Percentiles rank a stretch among this genome's conserved stretches.
Conservation (phyloP, 2,888 invertebrate species). For the Neocrepidodera transversa region DNA sequence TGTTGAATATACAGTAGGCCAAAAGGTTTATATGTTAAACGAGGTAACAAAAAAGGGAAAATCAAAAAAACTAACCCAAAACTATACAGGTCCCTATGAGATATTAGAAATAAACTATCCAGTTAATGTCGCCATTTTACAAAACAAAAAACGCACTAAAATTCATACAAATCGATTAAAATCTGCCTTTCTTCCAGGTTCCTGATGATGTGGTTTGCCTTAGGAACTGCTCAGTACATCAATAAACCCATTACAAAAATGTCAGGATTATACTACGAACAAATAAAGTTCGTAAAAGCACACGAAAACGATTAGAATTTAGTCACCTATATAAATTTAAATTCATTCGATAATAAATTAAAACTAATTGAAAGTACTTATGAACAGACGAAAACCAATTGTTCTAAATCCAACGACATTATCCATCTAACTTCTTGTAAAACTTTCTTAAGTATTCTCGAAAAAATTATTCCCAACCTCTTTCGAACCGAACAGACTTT, state of each 20-base stretch:
- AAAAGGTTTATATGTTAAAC: background rate
- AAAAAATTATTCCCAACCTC: slow-evolving; percentile 13
- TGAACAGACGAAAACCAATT: slow-evolving; percentile 5
- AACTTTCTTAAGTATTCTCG: slow-evolving; percentile 3
- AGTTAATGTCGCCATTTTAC: background rate
- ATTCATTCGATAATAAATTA: slow-evolving; percentile 15
- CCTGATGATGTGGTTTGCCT: background rate
- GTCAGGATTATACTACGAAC: slow-evolving; percentile 24
- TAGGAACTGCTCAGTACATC: background rate
- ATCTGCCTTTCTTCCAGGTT: slow-evolving; percentile 20
- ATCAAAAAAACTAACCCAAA: background rate
- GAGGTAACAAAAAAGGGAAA: too few relatives aligned
- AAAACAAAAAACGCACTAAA: background rate
- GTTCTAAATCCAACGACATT: background rate
- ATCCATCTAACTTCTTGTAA: background rate
- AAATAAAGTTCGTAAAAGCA: slow-evolving; percentile 14
- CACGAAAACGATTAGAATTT: slow-evolving; percentile 23
- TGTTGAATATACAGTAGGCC: background rate
- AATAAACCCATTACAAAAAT: background rate
- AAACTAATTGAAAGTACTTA: slow-evolving; percentile 12
- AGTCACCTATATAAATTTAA: slow-evolving; percentile 25
- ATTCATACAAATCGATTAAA: background rate
- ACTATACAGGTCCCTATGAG: background rate
- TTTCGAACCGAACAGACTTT: slow-evolving; percentile 10
- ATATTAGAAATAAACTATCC: background rate